phyloP scores from a whole-genome alignment of 2,888 invertebrate species.

The Cerastoderma edule region DNA sequence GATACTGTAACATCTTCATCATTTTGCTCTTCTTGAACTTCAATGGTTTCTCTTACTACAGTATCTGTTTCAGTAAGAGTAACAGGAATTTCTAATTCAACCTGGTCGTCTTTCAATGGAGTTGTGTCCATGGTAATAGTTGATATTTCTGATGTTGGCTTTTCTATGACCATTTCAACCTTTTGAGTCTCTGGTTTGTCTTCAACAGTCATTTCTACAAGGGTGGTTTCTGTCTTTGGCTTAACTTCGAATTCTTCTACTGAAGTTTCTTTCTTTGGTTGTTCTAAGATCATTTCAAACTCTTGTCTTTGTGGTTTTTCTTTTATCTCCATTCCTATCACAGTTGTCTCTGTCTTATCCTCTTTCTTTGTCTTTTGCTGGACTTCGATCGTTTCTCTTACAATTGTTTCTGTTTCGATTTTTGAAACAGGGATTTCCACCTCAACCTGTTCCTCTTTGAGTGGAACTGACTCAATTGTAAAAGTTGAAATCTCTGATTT shows the following conservation, averaged over 20 bases:
- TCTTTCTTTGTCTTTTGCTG: not conserved
- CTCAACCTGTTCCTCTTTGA: constrained; percentile 3
- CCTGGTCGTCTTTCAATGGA: constrained; percentile 16
- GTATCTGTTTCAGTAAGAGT: constrained; percentile 52
- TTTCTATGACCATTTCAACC: constrained; percentile 10
- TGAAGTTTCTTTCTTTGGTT: constrained; percentile 25
- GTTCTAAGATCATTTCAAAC: constrained; percentile 35
- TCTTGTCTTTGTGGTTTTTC: constrained; percentile 3
- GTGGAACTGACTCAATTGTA: not conserved
- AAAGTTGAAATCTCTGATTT: not conserved
- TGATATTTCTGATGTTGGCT: not conserved
- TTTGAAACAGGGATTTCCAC: constrained; percentile 41
- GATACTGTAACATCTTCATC: constrained; percentile 31
- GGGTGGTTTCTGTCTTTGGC: constrained; percentile 30
- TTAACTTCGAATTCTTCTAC: constrained; percentile 25
- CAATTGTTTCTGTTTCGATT: constrained; percentile 45
- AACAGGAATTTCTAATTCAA: constrained; percentile 47
- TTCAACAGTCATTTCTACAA: constrained; percentile 25
- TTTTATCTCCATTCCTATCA: not conserved
- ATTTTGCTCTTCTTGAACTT: constrained; percentile 31
- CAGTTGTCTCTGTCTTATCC: not conserved
- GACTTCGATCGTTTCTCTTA: constrained; percentile 55
- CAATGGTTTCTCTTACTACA: constrained; percentile 50
- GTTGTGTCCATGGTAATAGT: not conserved
- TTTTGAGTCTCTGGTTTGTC: not conserved